Conservation (phyloP, 2,113 vertebrate genomes). For the Myocastor coypus region DNA sequence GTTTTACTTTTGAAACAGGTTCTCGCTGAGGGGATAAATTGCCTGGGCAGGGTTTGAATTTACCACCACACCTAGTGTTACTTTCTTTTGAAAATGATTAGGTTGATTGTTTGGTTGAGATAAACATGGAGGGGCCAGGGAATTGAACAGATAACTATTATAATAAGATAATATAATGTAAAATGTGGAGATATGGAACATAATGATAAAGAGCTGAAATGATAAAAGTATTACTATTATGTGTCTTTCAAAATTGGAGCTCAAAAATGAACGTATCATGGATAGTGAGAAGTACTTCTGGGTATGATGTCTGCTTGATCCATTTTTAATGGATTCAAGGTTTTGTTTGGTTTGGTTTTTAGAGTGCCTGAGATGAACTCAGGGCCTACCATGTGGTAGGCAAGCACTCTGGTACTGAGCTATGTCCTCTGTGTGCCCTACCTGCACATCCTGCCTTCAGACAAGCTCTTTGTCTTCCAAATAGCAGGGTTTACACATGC, state of each 20-base stretch:
- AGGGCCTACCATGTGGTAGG: background rate
- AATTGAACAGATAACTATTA: background rate
- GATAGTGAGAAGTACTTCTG: background rate
- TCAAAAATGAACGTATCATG: background rate
- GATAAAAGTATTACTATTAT: background rate
- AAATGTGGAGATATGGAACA: background rate
- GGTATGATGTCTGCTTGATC: background rate
- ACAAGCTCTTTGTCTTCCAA: background rate
- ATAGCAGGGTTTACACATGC: background rate
- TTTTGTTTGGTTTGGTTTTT: background rate
- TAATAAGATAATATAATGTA: background rate
- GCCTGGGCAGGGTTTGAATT: background rate
- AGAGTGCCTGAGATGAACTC: background rate
- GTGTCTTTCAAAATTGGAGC: conserved; percentile 37
- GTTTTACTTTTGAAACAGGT: background rate
- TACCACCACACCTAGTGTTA: background rate
- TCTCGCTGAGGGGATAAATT: background rate
- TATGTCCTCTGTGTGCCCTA: background rate
- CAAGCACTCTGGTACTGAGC: background rate
- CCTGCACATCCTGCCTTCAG: background rate
- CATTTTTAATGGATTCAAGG: background rate
- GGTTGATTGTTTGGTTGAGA: conserved; percentile 5
- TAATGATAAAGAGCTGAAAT: background rate
- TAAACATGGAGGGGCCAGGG: background rate
- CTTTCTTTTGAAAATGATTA: conserved; percentile 53